These are phyloP conservation scores for Epinotia ramella DNA, from an alignment of 2,888 invertebrate genomes.

Conservation along the genomic window DNA sequence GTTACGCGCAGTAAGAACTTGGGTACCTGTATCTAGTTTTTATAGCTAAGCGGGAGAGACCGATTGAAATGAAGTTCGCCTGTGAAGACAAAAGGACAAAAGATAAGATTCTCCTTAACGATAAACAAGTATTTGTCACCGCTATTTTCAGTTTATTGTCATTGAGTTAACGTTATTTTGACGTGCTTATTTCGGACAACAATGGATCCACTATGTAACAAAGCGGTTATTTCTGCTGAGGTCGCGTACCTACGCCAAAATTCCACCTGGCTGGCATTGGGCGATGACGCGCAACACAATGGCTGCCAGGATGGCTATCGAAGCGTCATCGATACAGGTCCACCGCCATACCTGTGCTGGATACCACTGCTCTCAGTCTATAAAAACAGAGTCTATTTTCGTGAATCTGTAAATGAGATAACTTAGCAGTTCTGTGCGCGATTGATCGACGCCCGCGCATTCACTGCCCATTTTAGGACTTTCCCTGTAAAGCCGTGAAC, in stretches of 20 bases:
- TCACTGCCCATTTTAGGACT: slow-evolving; percentile 51
- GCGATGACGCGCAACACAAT: slow-evolving; percentile 52
- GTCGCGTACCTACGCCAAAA: slow-evolving; percentile 71
- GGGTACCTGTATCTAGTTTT: background rate
- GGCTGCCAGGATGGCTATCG: slow-evolving; percentile 57
- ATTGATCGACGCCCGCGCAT: slow-evolving; percentile 52
- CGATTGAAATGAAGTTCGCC: background rate
- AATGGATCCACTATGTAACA: slow-evolving; percentile 65
- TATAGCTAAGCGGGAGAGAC: background rate
- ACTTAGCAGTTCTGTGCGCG: slow-evolving; percentile 9
- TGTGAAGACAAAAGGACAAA: slow-evolving; percentile 33
- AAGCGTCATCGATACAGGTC: slow-evolving; percentile 46
- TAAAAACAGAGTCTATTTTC: slow-evolving; percentile 22
- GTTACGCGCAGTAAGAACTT: background rate
- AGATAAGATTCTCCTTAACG: slow-evolving; percentile 23
- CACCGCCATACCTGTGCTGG: slow-evolving; percentile 7
- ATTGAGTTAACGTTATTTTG: slow-evolving; percentile 56
- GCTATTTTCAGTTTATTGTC: slow-evolving; percentile 32
- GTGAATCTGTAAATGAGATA: background rate
- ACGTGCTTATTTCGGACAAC: slow-evolving; percentile 52
- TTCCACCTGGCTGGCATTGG: slow-evolving; percentile 53
- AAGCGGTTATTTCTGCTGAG: slow-evolving; percentile 65
- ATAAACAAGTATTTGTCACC: slow-evolving; percentile 33
- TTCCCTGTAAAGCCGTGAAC: slow-evolving; percentile 41
- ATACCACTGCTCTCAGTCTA: slow-evolving; percentile 2